Conservation (phyloP, 2,113 vertebrate species). For the Nothoprocta pentlandii region DNA sequence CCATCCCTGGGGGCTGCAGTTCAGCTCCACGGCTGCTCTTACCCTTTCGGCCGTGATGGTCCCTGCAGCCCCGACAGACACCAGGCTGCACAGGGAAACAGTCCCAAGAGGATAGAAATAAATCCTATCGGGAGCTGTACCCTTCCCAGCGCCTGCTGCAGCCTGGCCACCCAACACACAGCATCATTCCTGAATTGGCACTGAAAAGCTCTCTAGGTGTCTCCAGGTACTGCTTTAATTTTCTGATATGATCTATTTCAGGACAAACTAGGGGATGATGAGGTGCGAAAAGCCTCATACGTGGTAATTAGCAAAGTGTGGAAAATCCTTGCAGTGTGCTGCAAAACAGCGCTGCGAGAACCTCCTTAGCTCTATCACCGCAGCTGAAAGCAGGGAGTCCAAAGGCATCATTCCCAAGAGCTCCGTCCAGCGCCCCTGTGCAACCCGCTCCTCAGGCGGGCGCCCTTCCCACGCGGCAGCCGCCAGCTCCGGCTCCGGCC, state of each 20-base stretch:
- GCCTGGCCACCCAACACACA: not conserved
- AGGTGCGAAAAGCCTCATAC: not conserved
- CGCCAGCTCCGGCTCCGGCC: not conserved
- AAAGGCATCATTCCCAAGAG: not conserved
- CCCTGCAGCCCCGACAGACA: not conserved
- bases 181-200: not conserved
- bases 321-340: not conserved
- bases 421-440: rapidly evolving
- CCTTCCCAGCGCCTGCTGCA: not conserved
- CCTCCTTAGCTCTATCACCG: not conserved
- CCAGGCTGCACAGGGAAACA: not conserved
- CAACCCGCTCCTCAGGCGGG: not conserved
- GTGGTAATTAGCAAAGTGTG: not conserved
- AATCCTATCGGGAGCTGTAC: not conserved
- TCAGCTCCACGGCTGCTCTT: not conserved
- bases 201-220: not conserved
- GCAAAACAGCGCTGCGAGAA: not conserved
- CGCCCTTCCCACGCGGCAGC: not conserved
- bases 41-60: not conserved
- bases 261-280: not conserved
- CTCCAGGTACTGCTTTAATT: not conserved
- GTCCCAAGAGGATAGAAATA: not conserved
- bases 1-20: not conserved
- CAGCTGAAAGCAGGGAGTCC: not conserved
- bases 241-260: not conserved